Evolutionary conservation across 2,113 vertebrate genomes (phyloP).

Genomic region (Columba livia): DNA sequence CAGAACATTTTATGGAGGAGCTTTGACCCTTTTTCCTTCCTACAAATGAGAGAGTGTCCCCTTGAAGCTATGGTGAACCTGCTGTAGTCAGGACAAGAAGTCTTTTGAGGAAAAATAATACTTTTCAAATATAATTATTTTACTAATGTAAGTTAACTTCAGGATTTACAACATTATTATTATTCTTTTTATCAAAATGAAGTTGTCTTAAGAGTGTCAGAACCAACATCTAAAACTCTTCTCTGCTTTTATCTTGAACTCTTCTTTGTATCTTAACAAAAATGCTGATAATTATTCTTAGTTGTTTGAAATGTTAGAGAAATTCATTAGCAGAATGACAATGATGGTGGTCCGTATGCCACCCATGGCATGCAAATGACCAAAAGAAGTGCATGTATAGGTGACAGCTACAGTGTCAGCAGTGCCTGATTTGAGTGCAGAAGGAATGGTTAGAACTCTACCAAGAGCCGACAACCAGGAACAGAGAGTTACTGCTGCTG

Average conservation of each 20-base stretch:
- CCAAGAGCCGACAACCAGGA: background rate
- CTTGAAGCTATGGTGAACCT: background rate
- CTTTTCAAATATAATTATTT: background rate
- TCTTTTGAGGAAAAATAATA: background rate
- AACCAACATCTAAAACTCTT: background rate
- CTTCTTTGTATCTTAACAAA: background rate
- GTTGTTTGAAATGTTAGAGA: background rate
- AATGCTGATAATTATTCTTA: background rate
- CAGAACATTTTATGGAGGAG: background rate
- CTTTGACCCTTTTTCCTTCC: background rate
- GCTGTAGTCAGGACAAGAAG: background rate
- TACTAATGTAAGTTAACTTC: background rate
- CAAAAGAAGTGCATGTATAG: background rate
- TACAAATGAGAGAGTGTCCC: background rate
- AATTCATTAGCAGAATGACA: background rate
- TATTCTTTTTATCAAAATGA: background rate
- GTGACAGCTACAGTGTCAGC: background rate
- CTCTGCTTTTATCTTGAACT: background rate
- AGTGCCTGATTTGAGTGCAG: background rate
- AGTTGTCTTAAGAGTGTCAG: background rate
- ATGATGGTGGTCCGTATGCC: background rate
- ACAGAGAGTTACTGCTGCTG: background rate
- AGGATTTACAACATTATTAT: background rate
- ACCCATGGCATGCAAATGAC: background rate
- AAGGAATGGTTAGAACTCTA: background rate